These are phyloP conservation scores for Rhimphoctona megacephalus DNA, from an alignment of 2,888 invertebrate species.

Conservation along the genomic window DNA sequence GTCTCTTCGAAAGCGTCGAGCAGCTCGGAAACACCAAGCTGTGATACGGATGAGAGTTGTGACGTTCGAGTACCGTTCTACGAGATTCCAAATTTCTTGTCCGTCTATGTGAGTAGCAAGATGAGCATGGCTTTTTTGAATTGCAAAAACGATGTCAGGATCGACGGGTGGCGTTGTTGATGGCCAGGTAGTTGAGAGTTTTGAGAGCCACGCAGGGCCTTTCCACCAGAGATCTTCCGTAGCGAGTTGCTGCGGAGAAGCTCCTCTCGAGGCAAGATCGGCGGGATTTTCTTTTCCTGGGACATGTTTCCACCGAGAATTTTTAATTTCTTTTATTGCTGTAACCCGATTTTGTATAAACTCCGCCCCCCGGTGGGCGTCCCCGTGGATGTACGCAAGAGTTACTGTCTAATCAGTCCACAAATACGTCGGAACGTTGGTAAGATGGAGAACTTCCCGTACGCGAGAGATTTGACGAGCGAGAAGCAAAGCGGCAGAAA, in stretches of 20 bases:
- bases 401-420: constrained; percentile 61
- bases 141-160: constrained; percentile 10
- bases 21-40: constrained; percentile 32
- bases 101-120: background rate
- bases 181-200: constrained; percentile 48
- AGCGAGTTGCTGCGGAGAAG: constrained; percentile 43
- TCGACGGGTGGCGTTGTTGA: constrained; percentile 22
- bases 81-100: constrained; percentile 19
- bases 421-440: constrained; percentile 16
- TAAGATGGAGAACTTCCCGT: constrained; percentile 13
- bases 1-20: background rate
- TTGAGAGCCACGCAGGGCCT: constrained; percentile 56
- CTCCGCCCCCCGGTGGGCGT: constrained; percentile 70
- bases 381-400: constrained; percentile 57
- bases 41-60: constrained; percentile 26
- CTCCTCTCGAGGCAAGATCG: constrained; percentile 62
- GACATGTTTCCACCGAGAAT: constrained; percentile 73
- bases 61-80: constrained; percentile 39
- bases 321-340: constrained; percentile 65
- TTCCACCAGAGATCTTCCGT: constrained; percentile 52
- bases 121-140: constrained; percentile 22
- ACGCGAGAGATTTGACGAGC: constrained; percentile 37
- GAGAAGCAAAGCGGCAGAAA: constrained; percentile 55
- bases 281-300: constrained; percentile 61
- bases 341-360: constrained; percentile 73